Conservation (phyloP, 2,888 invertebrate species). For the Torymus aiolomorphi region DNA sequence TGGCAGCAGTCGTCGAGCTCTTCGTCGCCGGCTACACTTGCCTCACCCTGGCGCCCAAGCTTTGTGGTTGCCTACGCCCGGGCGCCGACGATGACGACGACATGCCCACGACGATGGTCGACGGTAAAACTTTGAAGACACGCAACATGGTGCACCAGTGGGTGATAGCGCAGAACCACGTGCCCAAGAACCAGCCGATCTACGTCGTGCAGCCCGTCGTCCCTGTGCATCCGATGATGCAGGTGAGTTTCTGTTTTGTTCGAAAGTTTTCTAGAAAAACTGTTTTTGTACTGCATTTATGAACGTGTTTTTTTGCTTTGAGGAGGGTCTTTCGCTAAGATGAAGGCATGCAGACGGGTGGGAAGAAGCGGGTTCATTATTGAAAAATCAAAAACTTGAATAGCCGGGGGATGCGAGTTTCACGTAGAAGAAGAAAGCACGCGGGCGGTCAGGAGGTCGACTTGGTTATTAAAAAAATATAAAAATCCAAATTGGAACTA, state of each 20-base stretch:
- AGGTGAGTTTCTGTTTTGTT: slow-evolving; percentile 62
- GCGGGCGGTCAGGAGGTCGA: no score
- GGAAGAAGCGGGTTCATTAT: no score
- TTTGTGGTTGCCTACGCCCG: slow-evolving; percentile 70
- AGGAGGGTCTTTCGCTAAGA: no score
- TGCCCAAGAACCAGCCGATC: slow-evolving; percentile 71
- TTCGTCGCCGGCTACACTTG: slow-evolving; percentile 72
- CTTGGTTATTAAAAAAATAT: no score
- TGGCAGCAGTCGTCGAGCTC: slow-evolving; percentile 78
- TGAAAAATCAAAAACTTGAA: no score
- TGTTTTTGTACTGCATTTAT: no score
- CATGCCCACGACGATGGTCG: slow-evolving; percentile 31
- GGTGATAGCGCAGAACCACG: slow-evolving; percentile 72
- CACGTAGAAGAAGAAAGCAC: no score
- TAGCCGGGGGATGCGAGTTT: no score
- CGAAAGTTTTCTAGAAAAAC: background rate
- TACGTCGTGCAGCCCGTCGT: slow-evolving; percentile 73
- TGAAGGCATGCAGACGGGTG: no score
- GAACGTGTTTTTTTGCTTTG: no score
- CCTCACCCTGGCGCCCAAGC: slow-evolving; percentile 70
- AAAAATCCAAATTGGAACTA: no score
- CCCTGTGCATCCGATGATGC: slow-evolving; percentile 72
- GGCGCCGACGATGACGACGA: slow-evolving; percentile 31
- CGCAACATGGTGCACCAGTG: slow-evolving; percentile 74
- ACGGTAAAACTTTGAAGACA: slow-evolving; percentile 69